Conservation (phyloP, 2,113 vertebrate genomes). For the Camelus dromedarius region DNA sequence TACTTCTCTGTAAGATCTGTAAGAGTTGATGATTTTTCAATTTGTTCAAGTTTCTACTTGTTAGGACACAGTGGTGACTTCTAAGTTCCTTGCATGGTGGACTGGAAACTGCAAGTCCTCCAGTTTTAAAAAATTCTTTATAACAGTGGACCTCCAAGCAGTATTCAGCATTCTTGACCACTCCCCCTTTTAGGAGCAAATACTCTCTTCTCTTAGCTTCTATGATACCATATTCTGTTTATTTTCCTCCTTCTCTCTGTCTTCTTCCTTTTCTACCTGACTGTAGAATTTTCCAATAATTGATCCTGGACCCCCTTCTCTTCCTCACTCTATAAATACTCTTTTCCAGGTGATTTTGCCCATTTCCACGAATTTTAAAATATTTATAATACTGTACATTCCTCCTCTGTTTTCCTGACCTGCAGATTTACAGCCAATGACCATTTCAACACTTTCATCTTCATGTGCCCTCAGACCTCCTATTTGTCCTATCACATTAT, state of each 20-base stretch:
- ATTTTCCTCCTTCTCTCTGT: not conserved
- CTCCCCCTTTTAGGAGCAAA: not conserved
- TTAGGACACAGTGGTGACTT: not conserved
- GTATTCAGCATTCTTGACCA: not conserved
- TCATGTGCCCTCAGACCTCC: not conserved
- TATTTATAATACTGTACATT: not conserved
- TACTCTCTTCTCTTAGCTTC: not conserved
- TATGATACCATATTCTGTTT: not conserved
- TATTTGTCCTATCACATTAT: slow-evolving; percentile 30
- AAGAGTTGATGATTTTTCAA: not conserved
- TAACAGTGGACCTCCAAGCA: not conserved
- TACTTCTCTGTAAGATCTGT: not conserved
- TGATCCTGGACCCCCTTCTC: not conserved
- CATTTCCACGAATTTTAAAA: slow-evolving; percentile 23
- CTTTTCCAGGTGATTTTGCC: not conserved
- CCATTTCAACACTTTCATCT: not conserved
- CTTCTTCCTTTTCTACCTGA: not conserved
- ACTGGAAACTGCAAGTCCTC: not conserved
- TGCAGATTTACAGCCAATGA: slow-evolving; percentile 1
- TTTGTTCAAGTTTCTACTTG: slow-evolving; percentile 26
- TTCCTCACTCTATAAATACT: not conserved
- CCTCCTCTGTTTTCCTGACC: not conserved
- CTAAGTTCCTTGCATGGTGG: not conserved
- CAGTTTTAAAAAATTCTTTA: not conserved
- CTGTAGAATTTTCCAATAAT: slow-evolving; percentile 1